These are phyloP conservation scores for Brevimyrus niger DNA, from an alignment of 2,113 vertebrate species.

Conservation along the genomic window DNA sequence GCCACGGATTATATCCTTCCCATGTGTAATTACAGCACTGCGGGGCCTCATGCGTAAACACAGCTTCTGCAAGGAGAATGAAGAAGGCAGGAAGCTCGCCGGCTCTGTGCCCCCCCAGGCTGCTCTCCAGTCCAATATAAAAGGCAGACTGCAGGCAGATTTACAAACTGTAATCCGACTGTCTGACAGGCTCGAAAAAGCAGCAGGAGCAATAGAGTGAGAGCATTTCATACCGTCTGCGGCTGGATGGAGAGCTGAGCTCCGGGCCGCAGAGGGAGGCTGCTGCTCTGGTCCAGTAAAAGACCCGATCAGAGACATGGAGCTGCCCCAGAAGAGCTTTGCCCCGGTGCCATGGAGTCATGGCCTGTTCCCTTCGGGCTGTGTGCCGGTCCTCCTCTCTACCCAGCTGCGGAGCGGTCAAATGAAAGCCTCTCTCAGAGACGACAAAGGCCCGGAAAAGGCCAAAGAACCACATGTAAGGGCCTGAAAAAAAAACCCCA, in stretches of 20 bases:
- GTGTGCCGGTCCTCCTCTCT: not conserved
- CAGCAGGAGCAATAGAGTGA: conserved; percentile 40
- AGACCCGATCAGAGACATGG: conserved; percentile 47
- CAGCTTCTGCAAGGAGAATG: conserved; percentile 53
- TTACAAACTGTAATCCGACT: conserved; percentile 89
- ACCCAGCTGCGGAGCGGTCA: not conserved
- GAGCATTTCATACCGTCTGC: conserved; percentile 61
- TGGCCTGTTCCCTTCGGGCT: not conserved
- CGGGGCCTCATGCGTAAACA: conserved; percentile 79
- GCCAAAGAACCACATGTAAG: conserved; percentile 6
- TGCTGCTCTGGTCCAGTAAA: not conserved
- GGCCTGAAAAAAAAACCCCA: not conserved
- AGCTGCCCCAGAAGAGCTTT: conserved; percentile 52
- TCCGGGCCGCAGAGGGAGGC: not conserved
- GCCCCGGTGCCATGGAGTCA: conserved; percentile 30
- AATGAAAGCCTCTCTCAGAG: conserved; percentile 9
- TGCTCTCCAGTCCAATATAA: conserved; percentile 81
- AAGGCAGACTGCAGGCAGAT: conserved; percentile 89
- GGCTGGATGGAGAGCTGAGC: conserved; percentile 46
- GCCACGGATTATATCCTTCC: conserved; percentile 45
- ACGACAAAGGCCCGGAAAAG: not conserved
- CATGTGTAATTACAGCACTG: conserved; percentile 75
- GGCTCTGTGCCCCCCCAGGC: conserved; percentile 71
- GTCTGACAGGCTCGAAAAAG: conserved; percentile 62
- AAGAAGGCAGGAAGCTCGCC: conserved; percentile 59